phyloP scores from a whole-genome alignment of 2,888 invertebrate species.

The Ceramica pisi region DNA sequence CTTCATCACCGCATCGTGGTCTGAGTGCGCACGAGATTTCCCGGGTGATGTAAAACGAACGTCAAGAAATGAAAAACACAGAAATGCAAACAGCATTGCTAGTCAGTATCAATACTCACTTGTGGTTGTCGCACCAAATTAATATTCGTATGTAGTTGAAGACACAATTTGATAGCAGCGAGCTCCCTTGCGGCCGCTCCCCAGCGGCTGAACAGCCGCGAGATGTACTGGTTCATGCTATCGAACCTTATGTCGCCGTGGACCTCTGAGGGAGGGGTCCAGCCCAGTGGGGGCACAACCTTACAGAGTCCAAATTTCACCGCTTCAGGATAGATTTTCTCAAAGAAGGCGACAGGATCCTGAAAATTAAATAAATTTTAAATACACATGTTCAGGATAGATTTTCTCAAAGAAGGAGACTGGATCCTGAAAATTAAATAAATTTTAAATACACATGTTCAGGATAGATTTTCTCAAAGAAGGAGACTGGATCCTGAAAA shows the following conservation, averaged over 20 bases:
- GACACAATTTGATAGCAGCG: conserved; percentile 95
- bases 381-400: too few species aligned
- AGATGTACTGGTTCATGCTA: conserved; percentile 97
- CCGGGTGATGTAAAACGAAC: background rate
- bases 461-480: too few species aligned
- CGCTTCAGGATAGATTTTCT: too few species aligned
- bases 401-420: too few species aligned
- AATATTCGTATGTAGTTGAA: conserved; percentile 93
- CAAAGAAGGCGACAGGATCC: too few species aligned
- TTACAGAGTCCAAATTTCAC: conserved; percentile 88
- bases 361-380: too few species aligned
- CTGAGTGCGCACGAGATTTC: background rate
- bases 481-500: too few species aligned
- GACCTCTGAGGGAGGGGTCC: conserved; percentile 94
- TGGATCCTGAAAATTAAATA: too few species aligned
- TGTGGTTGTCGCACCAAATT: conserved; percentile 94
- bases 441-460: too few species aligned
- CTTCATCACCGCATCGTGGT: background rate
- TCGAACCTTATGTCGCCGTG: conserved; percentile 96
- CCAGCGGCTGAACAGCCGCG: conserved; percentile 97
- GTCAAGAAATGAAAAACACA: background rate
- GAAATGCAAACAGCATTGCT: too few species aligned
- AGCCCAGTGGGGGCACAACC: conserved; percentile 95
- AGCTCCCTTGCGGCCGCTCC: conserved; percentile 96
- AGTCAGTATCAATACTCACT: conserved; percentile 86